These are phyloP conservation scores for Camponotus floridanus DNA, from an alignment of 1,140 invertebrate genomes.

Conservation along the genomic window DNA sequence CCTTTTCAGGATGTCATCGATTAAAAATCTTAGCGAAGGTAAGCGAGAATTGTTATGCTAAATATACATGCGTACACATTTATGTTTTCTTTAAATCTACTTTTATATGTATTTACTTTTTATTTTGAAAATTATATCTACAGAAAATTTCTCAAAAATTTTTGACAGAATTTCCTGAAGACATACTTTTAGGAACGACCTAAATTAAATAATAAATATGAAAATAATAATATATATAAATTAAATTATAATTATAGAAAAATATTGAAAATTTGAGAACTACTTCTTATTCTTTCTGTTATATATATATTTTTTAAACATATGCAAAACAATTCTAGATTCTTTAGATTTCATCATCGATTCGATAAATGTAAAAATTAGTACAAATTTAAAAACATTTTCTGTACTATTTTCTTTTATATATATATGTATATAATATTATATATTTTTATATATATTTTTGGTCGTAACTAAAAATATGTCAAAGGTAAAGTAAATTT, in stretches of 20 bases:
- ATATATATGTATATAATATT: neutral
- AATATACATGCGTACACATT: neutral
- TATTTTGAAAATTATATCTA: neutral
- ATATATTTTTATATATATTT: neutral
- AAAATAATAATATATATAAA: no score
- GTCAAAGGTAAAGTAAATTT: slow-evolving; percentile 38
- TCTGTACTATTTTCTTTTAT: neutral
- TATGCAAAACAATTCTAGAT: neutral
- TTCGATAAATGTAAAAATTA: neutral
- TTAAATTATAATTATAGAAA: neutral
- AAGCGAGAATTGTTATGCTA: neutral
- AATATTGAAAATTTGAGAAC: neutral
- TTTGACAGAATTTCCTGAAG: slow-evolving; percentile 1
- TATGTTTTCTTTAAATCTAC: neutral
- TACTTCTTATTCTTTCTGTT: neutral
- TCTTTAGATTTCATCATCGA: neutral
- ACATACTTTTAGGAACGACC: neutral
- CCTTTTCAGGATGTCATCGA: neutral
- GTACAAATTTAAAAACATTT: neutral
- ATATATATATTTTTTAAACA: neutral
- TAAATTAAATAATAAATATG: neutral
- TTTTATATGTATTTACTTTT: neutral
- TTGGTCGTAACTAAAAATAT: slow-evolving; percentile 19
- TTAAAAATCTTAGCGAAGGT: neutral
- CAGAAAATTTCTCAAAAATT: neutral